phyloP scores from a whole-genome alignment of 2,888 invertebrate genomes.

The Tenthredo distinguenda region DNA sequence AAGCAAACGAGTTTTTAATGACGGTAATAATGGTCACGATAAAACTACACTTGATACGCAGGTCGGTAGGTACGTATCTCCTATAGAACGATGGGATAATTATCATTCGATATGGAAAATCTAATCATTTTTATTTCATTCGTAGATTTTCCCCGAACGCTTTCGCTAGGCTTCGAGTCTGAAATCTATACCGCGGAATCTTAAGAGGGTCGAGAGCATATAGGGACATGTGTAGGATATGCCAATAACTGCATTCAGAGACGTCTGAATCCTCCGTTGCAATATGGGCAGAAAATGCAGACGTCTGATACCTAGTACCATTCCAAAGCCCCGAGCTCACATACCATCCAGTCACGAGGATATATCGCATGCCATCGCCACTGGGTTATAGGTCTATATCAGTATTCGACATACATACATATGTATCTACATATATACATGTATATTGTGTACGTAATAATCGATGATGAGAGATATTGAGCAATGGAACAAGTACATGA shows the following conservation, averaged over 20 bases:
- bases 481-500: neutral
- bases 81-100: neutral
- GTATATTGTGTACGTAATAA: neutral
- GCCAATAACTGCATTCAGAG: neutral
- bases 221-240: neutral
- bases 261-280: neutral
- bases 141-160: neutral
- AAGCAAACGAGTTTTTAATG: neutral
- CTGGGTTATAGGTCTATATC: neutral
- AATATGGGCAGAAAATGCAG: constrained; percentile 16
- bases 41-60: neutral
- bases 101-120: neutral
- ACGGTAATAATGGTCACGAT: neutral
- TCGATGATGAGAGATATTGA: neutral
- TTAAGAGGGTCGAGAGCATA: neutral
- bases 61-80: neutral
- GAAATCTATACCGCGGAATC: neutral
- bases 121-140: neutral
- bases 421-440: neutral
- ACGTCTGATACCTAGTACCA: constrained; percentile 9
- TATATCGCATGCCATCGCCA: neutral
- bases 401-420: neutral
- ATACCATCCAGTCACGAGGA: neutral
- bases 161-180: neutral
- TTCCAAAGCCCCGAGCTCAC: neutral